phyloP scores from a whole-genome alignment of 2,888 invertebrate genomes.

The Peribatodes rhomboidaria region DNA sequence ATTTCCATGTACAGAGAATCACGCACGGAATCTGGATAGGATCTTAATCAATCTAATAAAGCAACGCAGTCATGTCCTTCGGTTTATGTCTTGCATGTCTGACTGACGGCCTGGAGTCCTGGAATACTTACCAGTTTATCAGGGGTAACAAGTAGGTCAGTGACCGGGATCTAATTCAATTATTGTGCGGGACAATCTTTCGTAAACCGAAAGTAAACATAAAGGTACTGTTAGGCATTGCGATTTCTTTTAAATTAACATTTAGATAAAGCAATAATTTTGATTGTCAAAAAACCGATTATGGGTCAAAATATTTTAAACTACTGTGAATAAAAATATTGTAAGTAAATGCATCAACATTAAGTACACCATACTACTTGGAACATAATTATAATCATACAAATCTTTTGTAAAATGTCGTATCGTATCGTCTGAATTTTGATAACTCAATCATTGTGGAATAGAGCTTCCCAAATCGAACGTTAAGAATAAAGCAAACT shows the following conservation, averaged over 20 bases:
- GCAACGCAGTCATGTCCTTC: slow-evolving; percentile 14
- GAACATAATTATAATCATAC: no score
- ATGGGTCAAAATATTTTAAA: no score
- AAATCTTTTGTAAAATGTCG: slow-evolving; percentile 34
- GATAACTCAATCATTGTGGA: slow-evolving; percentile 47
- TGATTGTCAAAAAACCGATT: background rate
- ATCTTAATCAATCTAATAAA: slow-evolving; percentile 21
- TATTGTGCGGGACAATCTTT: slow-evolving; percentile 24
- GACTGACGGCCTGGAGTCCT: slow-evolving; percentile 1
- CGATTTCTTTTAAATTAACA: background rate
- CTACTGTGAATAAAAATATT: background rate
- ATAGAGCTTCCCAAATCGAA: slow-evolving; percentile 43
- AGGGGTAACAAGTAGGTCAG: slow-evolving; percentile 18
- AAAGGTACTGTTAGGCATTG: slow-evolving; percentile 1
- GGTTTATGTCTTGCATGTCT: slow-evolving; percentile 26
- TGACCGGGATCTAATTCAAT: slow-evolving; percentile 29
- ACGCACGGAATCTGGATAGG: background rate
- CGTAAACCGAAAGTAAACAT: slow-evolving; percentile 24
- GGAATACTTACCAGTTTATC: slow-evolving; percentile 4
- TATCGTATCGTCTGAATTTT: slow-evolving; percentile 35
- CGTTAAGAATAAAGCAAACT: slow-evolving; percentile 50
- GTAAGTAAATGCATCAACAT: background rate
- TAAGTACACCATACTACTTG: no score
- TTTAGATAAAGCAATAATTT: background rate
- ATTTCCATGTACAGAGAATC: background rate